Base-by-base conservation (phyloP, 2,113 vertebrate genomes). In the Protomyctophum bolini region DNA sequence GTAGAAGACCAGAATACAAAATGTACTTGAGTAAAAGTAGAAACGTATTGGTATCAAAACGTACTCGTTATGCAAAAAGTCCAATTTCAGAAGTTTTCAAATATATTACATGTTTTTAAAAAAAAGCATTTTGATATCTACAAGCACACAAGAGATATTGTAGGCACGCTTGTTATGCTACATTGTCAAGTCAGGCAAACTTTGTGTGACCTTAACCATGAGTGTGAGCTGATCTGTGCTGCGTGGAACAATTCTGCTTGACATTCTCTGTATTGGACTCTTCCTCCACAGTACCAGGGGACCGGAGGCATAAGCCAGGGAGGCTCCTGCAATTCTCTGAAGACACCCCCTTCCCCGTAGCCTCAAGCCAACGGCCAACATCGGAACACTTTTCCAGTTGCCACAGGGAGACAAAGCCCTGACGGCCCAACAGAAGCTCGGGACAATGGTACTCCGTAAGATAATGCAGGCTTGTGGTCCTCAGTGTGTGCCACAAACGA, bases 291-390 rank as follows among this genome's bases (percentile, higher is more conserved):
- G 88, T 93, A 93, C 83, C 92, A 90, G 84, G 77, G 87, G 72
- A 86, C 87, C 60, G 60, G 89, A 75, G 85, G 80, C 52, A 92
- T 91, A 83, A 94, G 91, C 74, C 87, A 93, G 68, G 92, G 89
- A 63, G 92, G 91, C 58, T 93, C 91, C 77, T 94, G 93, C 75
- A 90, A 91, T 68, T 93, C 91, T 88, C 88, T 92, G 64, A 94
- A 93, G 91, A 90, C 90, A 2, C 90, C 92, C 74, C 84, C 86
- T 15, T 92, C 89, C 61, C 90, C 92, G n/a, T 92, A 92, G 92
- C 83, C 67, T 77, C 63, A 64, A 84, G 33, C 70, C 74, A 73
- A 57, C 75, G 69, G 56, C 48, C 73, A 57, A 63, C 41, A 63
- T 4, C 57, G 77, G 72, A 70, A 49, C 68, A 75, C 29, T 5